phyloP scores from a whole-genome alignment of 2,888 invertebrate species.

The Spodoptera picta region DNA sequence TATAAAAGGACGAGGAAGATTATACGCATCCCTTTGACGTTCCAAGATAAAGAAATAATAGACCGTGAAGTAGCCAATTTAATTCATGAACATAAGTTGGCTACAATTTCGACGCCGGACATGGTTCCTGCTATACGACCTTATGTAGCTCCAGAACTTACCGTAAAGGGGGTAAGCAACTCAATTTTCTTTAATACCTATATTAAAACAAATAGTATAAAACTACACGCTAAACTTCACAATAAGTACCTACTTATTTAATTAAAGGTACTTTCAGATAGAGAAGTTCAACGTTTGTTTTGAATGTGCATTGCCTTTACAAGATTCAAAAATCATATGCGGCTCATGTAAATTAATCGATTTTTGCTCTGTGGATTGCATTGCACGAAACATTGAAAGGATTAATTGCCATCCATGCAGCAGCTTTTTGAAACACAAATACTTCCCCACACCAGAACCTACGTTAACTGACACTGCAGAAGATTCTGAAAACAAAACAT shows the following conservation, averaged over 20 bases:
- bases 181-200: too few species aligned
- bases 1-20: conserved; percentile 47
- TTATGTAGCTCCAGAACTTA: conserved; percentile 74
- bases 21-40: conserved; percentile 48
- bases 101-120: conserved; percentile 43
- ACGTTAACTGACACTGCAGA: conserved; percentile 13
- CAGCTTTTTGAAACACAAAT: conserved; percentile 66
- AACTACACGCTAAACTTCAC: too few species aligned
- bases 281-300: conserved; percentile 79
- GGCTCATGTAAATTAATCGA: conserved; percentile 69
- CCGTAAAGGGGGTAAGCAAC: conserved; percentile 49
- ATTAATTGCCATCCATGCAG: conserved; percentile 77
- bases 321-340: conserved; percentile 66
- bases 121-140: conserved; percentile 59
- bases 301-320: conserved; percentile 75
- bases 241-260: too few species aligned
- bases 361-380: conserved; percentile 75
- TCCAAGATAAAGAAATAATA: conserved; percentile 67
- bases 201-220: too few species aligned
- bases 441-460: conserved; percentile 57
- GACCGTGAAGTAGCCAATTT: conserved; percentile 66
- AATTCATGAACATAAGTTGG: conserved; percentile 62
- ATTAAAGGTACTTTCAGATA: conserved; percentile 58
- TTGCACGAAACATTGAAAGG: conserved; percentile 67
- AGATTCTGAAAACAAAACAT: background rate